A percentile compares a stretch with the other conserved stretches of the same genome.
Evolutionary conservation across 2,888 invertebrate species (phyloP).

Genomic region (Stegana nigrithorax): DNA sequence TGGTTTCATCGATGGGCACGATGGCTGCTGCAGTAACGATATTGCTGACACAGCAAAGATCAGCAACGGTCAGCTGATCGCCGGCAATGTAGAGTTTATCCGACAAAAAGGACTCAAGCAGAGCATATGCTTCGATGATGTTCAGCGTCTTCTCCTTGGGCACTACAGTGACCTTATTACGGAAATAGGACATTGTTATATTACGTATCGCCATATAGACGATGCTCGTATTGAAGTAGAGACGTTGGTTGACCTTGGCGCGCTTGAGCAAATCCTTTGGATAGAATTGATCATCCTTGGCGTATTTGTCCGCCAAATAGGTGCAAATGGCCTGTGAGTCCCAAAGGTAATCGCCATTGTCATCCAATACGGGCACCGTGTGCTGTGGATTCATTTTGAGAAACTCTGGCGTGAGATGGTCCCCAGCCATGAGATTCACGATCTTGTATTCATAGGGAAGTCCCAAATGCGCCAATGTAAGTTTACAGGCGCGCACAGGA

Average conservation of each 20-base stretch:
- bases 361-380: slow-evolving; percentile 57
- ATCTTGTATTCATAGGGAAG: slow-evolving; percentile 71
- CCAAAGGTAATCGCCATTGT: slow-evolving; percentile 48
- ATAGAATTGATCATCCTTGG: slow-evolving; percentile 49
- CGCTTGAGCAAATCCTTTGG: slow-evolving; percentile 51
- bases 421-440: slow-evolving; percentile 40
- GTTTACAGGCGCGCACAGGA: slow-evolving; percentile 74
- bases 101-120: slow-evolving; percentile 50
- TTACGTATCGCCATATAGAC: slow-evolving; percentile 35
- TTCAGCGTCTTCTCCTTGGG: slow-evolving; percentile 30
- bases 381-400: slow-evolving; percentile 56
- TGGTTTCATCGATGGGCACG: slow-evolving; percentile 35
- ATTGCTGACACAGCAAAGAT: slow-evolving; percentile 47
- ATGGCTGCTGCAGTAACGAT: slow-evolving; percentile 35
- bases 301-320: slow-evolving; percentile 57
- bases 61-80: slow-evolving; percentile 54
- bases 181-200: slow-evolving; percentile 26
- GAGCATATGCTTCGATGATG: slow-evolving; percentile 38
- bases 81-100: slow-evolving; percentile 50
- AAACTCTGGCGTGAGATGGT: slow-evolving; percentile 43
- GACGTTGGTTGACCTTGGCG: slow-evolving; percentile 50
- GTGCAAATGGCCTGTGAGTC: slow-evolving; percentile 61
- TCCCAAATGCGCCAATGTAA: slow-evolving; percentile 74
- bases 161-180: slow-evolving; percentile 17
- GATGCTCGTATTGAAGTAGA: slow-evolving; percentile 42